Percentiles rank a stretch among this genome's conserved stretches.
phyloP scores from a whole-genome alignment of 2,797 vertebrate genomes.

The Gambusia yucatana region DNA sequence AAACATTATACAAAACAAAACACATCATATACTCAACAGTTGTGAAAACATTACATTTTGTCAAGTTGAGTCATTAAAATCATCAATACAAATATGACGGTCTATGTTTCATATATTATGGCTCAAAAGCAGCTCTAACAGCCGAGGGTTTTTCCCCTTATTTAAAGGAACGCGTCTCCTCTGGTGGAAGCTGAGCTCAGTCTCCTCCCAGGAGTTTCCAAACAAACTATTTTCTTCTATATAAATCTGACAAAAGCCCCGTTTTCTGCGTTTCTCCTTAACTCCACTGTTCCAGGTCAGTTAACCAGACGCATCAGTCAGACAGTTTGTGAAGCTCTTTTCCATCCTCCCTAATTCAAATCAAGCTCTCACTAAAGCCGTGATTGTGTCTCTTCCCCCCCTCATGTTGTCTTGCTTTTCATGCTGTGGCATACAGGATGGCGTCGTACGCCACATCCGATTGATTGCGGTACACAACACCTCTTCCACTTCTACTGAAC shows the following conservation, averaged over 20 bases:
- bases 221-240: neutral
- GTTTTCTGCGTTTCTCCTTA: neutral
- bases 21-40: too few species aligned
- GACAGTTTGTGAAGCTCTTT: neutral
- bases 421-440: neutral
- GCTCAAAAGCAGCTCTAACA: too few species aligned
- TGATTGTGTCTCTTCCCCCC: neutral
- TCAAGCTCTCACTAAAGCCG: neutral
- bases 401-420: neutral
- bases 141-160: too few species aligned
- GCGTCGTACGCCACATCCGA: too few species aligned
- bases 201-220: neutral
- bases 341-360: neutral
- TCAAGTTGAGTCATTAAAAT: too few species aligned
- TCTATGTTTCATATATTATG: too few species aligned
- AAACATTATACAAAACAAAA: too few species aligned
- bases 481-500: conserved; percentile 1
- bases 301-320: neutral
- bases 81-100: too few species aligned
- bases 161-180: neutral
- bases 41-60: too few species aligned
- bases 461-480: too few species aligned
- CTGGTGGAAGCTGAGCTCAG: neutral
- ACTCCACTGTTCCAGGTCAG: neutral
- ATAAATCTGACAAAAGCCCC: neutral